Conservation (phyloP, 2,113 vertebrate genomes). For the Drymodes brunneopygia region DNA sequence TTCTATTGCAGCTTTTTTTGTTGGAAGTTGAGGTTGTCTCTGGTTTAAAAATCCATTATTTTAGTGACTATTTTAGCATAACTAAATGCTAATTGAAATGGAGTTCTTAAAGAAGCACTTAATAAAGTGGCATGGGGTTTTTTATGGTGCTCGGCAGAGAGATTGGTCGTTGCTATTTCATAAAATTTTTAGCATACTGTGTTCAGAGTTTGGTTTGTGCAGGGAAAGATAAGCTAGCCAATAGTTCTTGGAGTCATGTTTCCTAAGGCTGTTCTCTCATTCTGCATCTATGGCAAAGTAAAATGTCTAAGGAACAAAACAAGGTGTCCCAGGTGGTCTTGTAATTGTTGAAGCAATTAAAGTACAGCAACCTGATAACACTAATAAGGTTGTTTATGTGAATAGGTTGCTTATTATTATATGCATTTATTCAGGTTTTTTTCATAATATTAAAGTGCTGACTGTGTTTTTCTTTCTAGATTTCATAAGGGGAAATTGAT, state of each 20-base stretch:
- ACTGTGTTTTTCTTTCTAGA: not conserved
- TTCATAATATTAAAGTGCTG: not conserved
- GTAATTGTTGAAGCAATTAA: conserved; percentile 33
- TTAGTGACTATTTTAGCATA: not conserved
- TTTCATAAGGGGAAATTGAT: not conserved
- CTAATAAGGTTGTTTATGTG: not conserved
- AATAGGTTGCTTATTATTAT: not conserved
- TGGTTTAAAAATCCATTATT: not conserved
- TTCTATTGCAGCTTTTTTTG: not conserved
- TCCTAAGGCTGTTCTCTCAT: not conserved
- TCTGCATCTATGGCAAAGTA: conserved; percentile 24
- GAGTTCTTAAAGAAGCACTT: not conserved
- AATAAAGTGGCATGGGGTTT: not conserved
- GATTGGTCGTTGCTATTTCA: not conserved
- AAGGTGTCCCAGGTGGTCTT: conserved; percentile 11
- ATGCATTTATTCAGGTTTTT: not conserved
- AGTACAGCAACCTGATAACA: not conserved
- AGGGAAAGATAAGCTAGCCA: not conserved
- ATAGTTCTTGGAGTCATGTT: not conserved
- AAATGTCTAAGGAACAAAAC: not conserved
- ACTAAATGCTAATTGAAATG: not conserved
- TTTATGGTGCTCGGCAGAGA: not conserved
- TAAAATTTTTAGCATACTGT: not conserved
- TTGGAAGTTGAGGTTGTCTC: not conserved
- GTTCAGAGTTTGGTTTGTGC: not conserved